Conservation (phyloP, 2,113 vertebrate species). For the Epinephelus lanceolatus region DNA sequence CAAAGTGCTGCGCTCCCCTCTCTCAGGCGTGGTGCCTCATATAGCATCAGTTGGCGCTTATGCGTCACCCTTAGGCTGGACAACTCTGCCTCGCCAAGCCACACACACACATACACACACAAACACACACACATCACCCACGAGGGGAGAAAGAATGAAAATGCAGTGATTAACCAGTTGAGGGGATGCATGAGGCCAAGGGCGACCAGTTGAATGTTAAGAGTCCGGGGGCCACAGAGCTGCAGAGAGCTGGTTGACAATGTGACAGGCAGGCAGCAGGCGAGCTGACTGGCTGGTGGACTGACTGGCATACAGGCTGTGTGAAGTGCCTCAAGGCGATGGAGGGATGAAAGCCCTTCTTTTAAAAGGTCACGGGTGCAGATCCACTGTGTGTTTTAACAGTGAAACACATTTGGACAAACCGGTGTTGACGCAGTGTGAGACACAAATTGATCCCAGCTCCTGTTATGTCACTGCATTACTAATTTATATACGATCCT, state of each 20-base stretch:
- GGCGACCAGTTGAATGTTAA: slow-evolving; percentile 46
- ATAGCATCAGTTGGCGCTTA: slow-evolving; percentile 60
- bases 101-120: slow-evolving; percentile 21
- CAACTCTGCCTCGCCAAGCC: slow-evolving; percentile 46
- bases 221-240: slow-evolving; percentile 24
- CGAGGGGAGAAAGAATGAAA: slow-evolving; percentile 37
- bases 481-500: slow-evolving; percentile 3
- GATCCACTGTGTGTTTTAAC: slow-evolving; percentile 43
- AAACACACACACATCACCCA: slow-evolving; percentile 22
- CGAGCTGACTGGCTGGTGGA: slow-evolving; percentile 38
- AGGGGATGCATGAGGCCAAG: slow-evolving; percentile 33
- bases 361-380: slow-evolving; percentile 57
- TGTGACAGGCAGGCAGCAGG: slow-evolving; percentile 40
- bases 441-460: slow-evolving; percentile 37
- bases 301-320: slow-evolving; percentile 40
- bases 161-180: slow-evolving; percentile 55
- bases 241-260: slow-evolving; percentile 18
- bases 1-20: slow-evolving; percentile 50
- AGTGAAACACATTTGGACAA: slow-evolving; percentile 45
- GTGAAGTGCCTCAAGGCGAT: slow-evolving; percentile 19
- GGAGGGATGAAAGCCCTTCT: slow-evolving; percentile 42
- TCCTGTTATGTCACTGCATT: slow-evolving; percentile 18
- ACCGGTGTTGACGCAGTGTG: slow-evolving; percentile 35
- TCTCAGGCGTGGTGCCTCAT: slow-evolving; percentile 48
- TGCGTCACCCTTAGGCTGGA: slow-evolving; percentile 65